A percentile compares a stretch with the other conserved stretches of the same genome.
Conservation (phyloP, 2,888 invertebrate genomes). For the Sphinx pinastri region DNA sequence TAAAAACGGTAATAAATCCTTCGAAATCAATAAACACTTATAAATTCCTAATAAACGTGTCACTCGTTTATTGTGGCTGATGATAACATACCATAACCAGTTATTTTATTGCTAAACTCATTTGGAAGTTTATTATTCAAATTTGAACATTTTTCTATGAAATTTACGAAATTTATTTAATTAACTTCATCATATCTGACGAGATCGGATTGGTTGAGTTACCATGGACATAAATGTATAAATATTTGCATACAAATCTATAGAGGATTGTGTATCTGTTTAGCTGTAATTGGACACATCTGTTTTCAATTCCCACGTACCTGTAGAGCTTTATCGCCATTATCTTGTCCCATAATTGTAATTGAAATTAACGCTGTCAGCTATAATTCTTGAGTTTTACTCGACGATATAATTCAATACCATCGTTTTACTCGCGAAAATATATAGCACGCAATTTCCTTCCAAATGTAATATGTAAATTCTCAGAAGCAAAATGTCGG, state of each 20-base stretch:
- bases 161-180: not conserved
- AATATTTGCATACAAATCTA: not conserved
- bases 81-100: slow-evolving; percentile 9
- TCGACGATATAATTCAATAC: too few species aligned
- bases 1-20: slow-evolving; percentile 14
- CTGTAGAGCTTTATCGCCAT: too few species aligned
- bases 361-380: too few species aligned
- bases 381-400: too few species aligned
- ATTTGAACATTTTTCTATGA: slow-evolving; percentile 7
- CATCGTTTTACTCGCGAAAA: too few species aligned
- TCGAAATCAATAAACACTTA: slow-evolving; percentile 14
- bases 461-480: slow-evolving; percentile 15
- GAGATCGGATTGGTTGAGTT: not conserved
- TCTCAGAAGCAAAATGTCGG: slow-evolving; percentile 67
- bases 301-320: not conserved
- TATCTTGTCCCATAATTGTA: too few species aligned
- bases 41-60: slow-evolving; percentile 13
- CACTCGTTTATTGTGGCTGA: slow-evolving; percentile 14
- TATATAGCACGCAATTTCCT: slow-evolving; percentile 1
- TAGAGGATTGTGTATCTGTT: not conserved
- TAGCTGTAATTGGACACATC: not conserved
- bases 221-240: not conserved
- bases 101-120: slow-evolving; percentile 3
- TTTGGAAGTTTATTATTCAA: slow-evolving; percentile 10
- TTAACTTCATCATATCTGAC: not conserved